Conservation (phyloP, 2,888 invertebrate genomes). For the Caenorhabditis sp. region DNA sequence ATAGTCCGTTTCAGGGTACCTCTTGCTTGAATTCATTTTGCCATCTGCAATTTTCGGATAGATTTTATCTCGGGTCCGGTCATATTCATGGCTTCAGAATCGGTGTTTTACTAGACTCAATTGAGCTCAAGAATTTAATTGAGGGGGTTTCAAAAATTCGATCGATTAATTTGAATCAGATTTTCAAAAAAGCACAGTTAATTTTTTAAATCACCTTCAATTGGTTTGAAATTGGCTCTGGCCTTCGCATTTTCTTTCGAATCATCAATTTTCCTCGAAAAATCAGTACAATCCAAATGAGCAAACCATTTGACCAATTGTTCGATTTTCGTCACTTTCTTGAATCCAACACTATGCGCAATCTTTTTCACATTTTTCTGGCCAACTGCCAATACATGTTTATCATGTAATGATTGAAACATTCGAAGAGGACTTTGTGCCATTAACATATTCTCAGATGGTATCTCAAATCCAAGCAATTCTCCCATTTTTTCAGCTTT, state of each 20-base stretch:
- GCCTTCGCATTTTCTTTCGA: constrained; percentile 36
- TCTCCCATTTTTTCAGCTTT: constrained; percentile 77
- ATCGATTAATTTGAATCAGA: no score
- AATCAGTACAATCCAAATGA: constrained; percentile 77
- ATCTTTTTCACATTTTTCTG: constrained; percentile 76
- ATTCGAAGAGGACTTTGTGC: constrained; percentile 78
- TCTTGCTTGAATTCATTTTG: no score
- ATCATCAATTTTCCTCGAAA: constrained; percentile 66
- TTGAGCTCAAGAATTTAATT: no score
- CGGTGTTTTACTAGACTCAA: no score
- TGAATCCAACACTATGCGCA: constrained; percentile 76
- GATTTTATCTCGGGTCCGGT: no score
- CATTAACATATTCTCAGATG: constrained; percentile 75
- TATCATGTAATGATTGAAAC: constrained; percentile 77
- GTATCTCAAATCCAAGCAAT: constrained; percentile 74
- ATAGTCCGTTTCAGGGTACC: no score
- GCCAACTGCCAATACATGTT: constrained; percentile 77
- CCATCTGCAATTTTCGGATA: no score
- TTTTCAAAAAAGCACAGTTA: no score
- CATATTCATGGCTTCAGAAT: no score
- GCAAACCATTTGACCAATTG: constrained; percentile 76
- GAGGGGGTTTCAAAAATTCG: no score
- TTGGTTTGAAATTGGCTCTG: constrained; percentile 40
- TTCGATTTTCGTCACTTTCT: constrained; percentile 76
- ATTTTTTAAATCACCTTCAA: constrained; percentile 23